phyloP scores from a whole-genome alignment of 2,113 vertebrate species.

The Theristicus caerulescens region DNA sequence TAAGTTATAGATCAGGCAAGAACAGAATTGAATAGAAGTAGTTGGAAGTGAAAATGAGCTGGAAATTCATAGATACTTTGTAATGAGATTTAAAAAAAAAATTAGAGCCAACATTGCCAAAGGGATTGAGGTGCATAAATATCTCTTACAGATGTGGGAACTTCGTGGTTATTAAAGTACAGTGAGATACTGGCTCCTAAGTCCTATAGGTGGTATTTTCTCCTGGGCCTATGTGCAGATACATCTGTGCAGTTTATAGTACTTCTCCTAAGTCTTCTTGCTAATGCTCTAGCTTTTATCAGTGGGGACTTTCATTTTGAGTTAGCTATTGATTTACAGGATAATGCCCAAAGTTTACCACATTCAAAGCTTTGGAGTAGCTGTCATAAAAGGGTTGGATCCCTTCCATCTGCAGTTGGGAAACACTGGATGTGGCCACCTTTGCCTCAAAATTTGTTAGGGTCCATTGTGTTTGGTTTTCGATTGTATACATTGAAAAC shows the following conservation, averaged over 20 bases:
- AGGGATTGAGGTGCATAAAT: not conserved
- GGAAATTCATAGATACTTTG: not conserved
- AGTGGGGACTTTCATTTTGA: not conserved
- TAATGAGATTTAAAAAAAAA: not conserved
- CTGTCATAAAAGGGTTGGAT: not conserved
- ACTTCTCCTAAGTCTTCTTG: not conserved
- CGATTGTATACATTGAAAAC: not conserved
- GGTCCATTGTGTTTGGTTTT: not conserved
- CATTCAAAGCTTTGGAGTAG: not conserved
- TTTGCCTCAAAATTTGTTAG: not conserved
- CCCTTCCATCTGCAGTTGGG: not conserved
- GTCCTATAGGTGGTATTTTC: not conserved
- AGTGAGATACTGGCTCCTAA: not conserved
- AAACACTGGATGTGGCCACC: not conserved
- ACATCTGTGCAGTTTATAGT: not conserved
- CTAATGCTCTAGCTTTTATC: not conserved
- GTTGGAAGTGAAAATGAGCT: slow-evolving; percentile 32
- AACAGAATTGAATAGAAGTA: not conserved
- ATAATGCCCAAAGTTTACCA: not conserved
- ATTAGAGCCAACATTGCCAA: not conserved
- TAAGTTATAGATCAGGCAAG: slow-evolving; percentile 18
- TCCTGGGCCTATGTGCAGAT: not conserved
- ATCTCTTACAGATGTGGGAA: not conserved
- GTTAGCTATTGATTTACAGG: not conserved
- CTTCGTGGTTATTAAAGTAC: not conserved